Evolutionary conservation across 2,888 invertebrate genomes (phyloP).

Genomic region (Machimus rusticus): DNA sequence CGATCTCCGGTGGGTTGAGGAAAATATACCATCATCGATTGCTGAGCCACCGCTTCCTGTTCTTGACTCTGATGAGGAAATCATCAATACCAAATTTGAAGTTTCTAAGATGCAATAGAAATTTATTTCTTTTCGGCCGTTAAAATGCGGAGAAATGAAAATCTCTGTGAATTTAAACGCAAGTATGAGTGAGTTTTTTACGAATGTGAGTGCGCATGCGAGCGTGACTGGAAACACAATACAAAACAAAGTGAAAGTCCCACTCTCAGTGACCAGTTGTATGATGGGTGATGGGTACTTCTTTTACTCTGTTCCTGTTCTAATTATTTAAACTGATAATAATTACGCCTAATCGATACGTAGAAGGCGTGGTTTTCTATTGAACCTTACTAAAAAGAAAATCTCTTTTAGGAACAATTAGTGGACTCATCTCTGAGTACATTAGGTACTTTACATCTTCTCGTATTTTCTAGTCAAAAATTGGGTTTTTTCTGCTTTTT

Average conservation of each 20-base stretch:
- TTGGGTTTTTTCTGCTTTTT: neutral
- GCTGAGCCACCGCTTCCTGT: constrained; percentile 75
- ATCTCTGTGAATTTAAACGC: neutral
- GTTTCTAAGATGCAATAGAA: constrained; percentile 85
- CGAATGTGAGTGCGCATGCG: neutral
- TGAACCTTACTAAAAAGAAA: neutral
- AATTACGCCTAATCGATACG: neutral
- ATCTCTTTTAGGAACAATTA: neutral
- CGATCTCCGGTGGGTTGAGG: constrained; percentile 91
- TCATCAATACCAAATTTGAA: constrained; percentile 85
- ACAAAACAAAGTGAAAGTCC: neutral
- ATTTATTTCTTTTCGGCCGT: neutral
- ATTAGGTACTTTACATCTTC: neutral
- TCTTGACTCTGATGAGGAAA: constrained; percentile 82
- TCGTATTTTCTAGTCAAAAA: neutral
- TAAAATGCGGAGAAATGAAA: neutral
- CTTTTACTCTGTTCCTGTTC: neutral
- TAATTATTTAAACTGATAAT: neutral
- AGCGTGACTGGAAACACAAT: neutral
- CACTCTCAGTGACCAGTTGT: neutral
- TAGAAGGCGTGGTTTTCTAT: neutral
- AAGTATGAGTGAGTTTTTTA: neutral
- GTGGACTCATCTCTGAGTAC: neutral
- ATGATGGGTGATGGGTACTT: neutral
- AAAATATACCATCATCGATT: constrained; percentile 84